These are phyloP conservation scores for Aphelenchoides besseyi DNA, from an alignment of 1,140 invertebrate genomes.

Conservation along the genomic window DNA sequence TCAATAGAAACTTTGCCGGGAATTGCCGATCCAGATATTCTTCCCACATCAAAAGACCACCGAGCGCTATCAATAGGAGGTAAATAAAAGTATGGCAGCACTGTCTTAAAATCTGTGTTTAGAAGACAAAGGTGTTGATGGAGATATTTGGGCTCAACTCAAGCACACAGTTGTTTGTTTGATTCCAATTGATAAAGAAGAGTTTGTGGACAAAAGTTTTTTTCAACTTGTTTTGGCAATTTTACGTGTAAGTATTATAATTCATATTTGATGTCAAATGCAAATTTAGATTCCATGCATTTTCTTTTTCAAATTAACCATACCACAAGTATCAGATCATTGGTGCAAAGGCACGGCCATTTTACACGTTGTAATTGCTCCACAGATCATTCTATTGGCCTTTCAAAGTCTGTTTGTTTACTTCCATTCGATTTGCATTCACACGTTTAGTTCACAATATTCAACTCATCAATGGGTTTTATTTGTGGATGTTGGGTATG, in stretches of 20 bases:
- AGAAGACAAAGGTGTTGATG: background rate
- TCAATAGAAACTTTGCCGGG: too few relatives aligned
- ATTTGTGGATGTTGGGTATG: conserved; percentile 13
- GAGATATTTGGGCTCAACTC: background rate
- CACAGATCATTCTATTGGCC: conserved; percentile 65
- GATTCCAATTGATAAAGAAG: conserved; percentile 3
- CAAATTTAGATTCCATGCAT: conserved; percentile 7
- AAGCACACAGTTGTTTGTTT: background rate
- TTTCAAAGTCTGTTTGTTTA: conserved; percentile 49
- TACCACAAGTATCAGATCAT: background rate
- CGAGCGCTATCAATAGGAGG: too few relatives aligned
- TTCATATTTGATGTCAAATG: background rate
- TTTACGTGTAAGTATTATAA: background rate
- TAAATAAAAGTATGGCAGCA: too few relatives aligned
- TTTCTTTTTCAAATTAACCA: conserved; percentile 13
- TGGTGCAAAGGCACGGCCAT: conserved; percentile 70
- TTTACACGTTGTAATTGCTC: conserved; percentile 68
- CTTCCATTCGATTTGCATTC: background rate
- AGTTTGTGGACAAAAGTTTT: background rate
- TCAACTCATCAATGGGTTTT: background rate
- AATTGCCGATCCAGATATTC: too few relatives aligned
- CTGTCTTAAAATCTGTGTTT: too few relatives aligned
- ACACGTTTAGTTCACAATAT: conserved; percentile 16
- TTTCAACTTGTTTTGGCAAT: background rate
- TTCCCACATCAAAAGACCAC: too few relatives aligned